Evolutionary conservation across 1,140 invertebrate genomes (phyloP), one percentile per base, ranked within the genome.

Genomic region (Zaprionus lachaisei): DNA sequence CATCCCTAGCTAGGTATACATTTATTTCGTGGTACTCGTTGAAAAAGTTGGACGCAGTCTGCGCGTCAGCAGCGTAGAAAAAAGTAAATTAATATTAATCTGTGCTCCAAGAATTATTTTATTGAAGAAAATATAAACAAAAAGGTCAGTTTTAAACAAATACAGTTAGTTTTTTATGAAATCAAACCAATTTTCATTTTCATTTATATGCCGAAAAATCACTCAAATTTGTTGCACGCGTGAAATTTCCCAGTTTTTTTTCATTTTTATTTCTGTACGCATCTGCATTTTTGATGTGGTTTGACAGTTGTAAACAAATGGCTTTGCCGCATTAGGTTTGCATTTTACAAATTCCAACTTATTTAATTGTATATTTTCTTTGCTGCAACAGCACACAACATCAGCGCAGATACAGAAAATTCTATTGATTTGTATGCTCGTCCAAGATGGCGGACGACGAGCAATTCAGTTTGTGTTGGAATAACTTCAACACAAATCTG

Each of bases 401-500:
- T 56, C 68, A 77, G 69, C 72, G 69, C 72, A 89, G 84, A 85
- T 90, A 90, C 85, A 90, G 76, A 90, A 85, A 90, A 90, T 69
- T 73, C 57, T 90, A 90, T 90, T 80, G 85, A 90, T 90, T 90
- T 90, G 74, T 80, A 47, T 63, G 57, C 67, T 71, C 79, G 83
- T 91, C 94, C 94, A 94, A 94, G 92, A 95, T 95, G 94, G 94
- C 94, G 95, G 95, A 95, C 93, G 94, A 95, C 93, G 95, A 96
- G 94, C 95, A 96, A 93, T 96, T 96, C 93, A 96, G 95, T 72
- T 92, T 96, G 93, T 95, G 95, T 92, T 96, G 96, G 96, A 96
- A 96, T 92, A 96, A 96, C 93, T 96, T 96, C 93, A 95, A 96
- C 92, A 95, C 94, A 73, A 96, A 96, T 92, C 94, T 96, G 92